Evolutionary conservation across 2,113 vertebrate genomes (phyloP).

Genomic region (Heteronetta atricapilla): DNA sequence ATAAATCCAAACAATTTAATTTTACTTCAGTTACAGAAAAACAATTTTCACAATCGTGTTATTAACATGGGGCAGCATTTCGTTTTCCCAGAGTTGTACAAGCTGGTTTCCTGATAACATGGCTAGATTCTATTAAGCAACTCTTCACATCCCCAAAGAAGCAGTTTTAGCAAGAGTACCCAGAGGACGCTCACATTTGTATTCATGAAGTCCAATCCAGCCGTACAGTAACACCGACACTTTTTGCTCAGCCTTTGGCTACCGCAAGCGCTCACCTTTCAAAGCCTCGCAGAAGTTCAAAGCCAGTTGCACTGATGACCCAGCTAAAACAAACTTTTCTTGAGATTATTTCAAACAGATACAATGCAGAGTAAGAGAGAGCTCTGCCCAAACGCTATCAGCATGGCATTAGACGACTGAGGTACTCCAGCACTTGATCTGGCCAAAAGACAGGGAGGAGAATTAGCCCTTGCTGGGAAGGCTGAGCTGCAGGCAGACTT

Average conservation of each 20-base stretch:
- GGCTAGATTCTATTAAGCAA: not conserved
- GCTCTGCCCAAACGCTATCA: not conserved
- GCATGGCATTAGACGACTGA: not conserved
- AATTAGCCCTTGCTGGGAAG: not conserved
- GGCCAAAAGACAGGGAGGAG: not conserved
- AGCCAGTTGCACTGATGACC: not conserved
- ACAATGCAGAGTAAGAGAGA: not conserved
- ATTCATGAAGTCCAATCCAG: not conserved
- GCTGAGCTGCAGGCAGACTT: not conserved
- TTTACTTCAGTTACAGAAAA: conserved; percentile 7
- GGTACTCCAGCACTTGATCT: not conserved
- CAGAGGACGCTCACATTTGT: not conserved
- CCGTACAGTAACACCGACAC: not conserved
- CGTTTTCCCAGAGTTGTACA: not conserved
- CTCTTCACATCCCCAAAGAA: not conserved
- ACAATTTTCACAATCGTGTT: not conserved
- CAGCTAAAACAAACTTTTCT: not conserved
- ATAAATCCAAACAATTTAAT: conserved; percentile 25
- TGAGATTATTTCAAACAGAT: not conserved
- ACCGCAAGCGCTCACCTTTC: not conserved
- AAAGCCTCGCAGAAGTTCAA: not conserved
- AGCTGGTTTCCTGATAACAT: not conserved
- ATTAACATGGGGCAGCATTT: not conserved
- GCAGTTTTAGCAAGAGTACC: not conserved
- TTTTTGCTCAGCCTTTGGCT: not conserved